These are phyloP conservation scores for Pandemis cinnamomeana DNA, from an alignment of 2,888 invertebrate species.

Conservation along the genomic window DNA sequence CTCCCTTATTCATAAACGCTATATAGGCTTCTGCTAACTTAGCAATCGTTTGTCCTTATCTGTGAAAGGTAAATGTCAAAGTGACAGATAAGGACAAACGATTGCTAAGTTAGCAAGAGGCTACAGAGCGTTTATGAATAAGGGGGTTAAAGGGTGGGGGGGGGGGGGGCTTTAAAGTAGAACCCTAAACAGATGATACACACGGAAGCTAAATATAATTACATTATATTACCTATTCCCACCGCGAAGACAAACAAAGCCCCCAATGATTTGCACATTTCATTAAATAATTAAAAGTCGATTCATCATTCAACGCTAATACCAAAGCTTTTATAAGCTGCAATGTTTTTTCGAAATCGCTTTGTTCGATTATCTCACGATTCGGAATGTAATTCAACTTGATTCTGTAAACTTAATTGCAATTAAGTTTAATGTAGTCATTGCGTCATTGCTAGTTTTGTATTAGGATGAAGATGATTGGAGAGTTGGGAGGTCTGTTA, in stretches of 20 bases:
- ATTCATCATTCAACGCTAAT: slow-evolving; percentile 22
- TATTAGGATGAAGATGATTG: not conserved
- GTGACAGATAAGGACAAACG: no score
- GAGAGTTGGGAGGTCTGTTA: not conserved
- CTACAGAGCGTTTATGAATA: no score
- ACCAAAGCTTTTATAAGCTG: not conserved
- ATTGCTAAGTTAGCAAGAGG: no score
- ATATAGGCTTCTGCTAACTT: no score
- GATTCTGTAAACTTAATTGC: slow-evolving; percentile 19
- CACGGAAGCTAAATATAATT: not conserved
- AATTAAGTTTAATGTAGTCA: slow-evolving; percentile 28
- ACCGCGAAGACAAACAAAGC: slow-evolving; percentile 6
- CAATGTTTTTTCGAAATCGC: slow-evolving; percentile 20
- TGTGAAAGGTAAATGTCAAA: no score
- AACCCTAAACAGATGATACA: not conserved
- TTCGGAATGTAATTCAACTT: slow-evolving; percentile 14
- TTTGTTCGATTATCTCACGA: slow-evolving; percentile 29
- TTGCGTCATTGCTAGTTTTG: not conserved
- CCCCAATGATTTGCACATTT: slow-evolving; percentile 12
- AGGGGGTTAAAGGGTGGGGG: no score
- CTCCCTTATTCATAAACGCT: no score
- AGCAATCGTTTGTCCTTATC: no score
- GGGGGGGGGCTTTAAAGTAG: no score
- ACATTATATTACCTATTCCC: not conserved
- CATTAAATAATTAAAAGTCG: slow-evolving; percentile 16